A percentile compares a stretch with the other conserved stretches of the same genome.
These are phyloP conservation scores for Trialeurodes vaporariorum DNA, from an alignment of 1,140 invertebrate species.

Conservation along the genomic window DNA sequence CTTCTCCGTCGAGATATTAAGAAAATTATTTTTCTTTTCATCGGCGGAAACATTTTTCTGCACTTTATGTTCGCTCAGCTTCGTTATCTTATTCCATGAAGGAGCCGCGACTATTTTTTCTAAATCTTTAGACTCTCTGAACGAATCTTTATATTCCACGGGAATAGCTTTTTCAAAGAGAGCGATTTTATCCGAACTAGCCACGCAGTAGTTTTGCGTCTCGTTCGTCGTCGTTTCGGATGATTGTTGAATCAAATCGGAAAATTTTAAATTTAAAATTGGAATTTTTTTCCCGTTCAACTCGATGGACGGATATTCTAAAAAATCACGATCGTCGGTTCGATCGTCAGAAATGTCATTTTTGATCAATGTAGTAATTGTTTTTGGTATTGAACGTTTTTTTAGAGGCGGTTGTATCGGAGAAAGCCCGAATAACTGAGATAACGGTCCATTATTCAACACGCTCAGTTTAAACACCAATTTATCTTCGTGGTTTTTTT, in stretches of 20 bases:
- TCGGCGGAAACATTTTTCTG: neutral
- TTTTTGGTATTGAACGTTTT: too few species aligned
- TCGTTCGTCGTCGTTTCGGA: neutral
- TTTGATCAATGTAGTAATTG: neutral
- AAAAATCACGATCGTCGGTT: neutral
- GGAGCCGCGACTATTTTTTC: neutral
- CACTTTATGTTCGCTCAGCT: neutral
- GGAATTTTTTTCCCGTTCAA: neutral
- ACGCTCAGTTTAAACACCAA: neutral
- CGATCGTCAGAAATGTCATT: neutral
- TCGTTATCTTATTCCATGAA: neutral
- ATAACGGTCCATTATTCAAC: neutral
- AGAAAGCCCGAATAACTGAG: neutral
- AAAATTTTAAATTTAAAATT: neutral
- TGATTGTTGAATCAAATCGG: neutral
- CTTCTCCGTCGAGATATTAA: neutral
- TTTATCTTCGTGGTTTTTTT: too few species aligned
- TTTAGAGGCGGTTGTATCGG: neutral
- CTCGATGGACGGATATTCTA: neutral
- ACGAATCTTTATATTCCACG: neutral
- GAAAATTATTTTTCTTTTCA: neutral
- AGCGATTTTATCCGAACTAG: neutral
- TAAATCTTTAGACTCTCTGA: neutral
- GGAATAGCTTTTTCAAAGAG: neutral
- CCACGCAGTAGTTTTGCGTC: neutral